phyloP scores from a whole-genome alignment of 2,113 vertebrate species.

The Antechinus flavipes region DNA sequence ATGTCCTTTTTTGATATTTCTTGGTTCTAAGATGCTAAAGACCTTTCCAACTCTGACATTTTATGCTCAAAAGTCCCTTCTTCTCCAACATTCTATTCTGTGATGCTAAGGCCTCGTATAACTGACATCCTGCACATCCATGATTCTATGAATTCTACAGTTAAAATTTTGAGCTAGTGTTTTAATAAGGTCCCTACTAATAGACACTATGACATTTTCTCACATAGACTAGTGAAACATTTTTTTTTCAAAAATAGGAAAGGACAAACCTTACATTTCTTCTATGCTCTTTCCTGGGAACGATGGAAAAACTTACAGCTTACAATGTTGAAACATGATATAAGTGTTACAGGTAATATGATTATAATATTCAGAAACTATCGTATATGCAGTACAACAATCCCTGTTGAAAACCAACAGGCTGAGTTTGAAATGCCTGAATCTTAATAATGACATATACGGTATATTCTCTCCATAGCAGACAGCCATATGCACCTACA shows the following conservation, averaged over 20 bases:
- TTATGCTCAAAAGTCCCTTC: neutral
- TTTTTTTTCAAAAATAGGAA: neutral
- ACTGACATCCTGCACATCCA: neutral
- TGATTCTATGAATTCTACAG: neutral
- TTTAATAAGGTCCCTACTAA: neutral
- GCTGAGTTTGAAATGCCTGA: neutral
- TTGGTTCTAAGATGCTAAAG: neutral
- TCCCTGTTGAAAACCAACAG: neutral
- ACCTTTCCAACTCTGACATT: neutral
- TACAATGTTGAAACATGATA: neutral
- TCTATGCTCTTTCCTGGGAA: neutral
- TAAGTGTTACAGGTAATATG: neutral
- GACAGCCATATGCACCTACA: neutral
- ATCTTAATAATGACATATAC: conserved; percentile 1
- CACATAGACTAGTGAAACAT: neutral
- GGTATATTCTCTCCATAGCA: conserved; percentile 1
- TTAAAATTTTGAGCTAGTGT: neutral
- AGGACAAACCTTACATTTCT: neutral
- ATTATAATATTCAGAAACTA: neutral
- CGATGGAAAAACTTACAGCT: neutral
- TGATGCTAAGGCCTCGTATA: neutral
- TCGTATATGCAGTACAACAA: neutral
- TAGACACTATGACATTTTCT: neutral
- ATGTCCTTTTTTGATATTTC: neutral
- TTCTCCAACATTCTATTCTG: neutral